Percentiles rank a stretch among this genome's conserved stretches.
Evolutionary conservation across 2,113 vertebrate genomes (phyloP).

Genomic region (Ammodytes dubius): DNA sequence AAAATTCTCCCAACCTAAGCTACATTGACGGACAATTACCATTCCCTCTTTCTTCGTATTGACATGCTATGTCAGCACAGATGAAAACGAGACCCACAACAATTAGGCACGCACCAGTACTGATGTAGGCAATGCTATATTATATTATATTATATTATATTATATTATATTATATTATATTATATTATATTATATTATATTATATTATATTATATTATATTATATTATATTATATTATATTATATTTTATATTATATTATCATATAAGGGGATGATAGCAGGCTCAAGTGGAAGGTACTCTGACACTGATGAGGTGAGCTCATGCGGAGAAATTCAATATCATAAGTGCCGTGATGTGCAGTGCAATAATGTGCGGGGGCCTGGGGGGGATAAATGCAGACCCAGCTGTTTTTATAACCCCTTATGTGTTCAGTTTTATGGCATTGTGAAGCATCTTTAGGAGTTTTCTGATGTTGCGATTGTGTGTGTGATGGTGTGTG

Average conservation of each 20-base stretch:
- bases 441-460: not conserved
- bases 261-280: not conserved
- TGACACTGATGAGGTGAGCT: conserved; percentile 33
- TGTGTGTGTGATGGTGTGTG: too few relatives aligned
- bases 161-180: not conserved
- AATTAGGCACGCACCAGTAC: not conserved
- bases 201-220: not conserved
- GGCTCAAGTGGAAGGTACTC: conserved; percentile 5
- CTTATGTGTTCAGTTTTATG: not conserved
- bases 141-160: not conserved
- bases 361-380: not conserved
- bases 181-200: not conserved
- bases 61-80: not conserved
- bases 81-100: conserved; percentile 9
- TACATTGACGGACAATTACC: conserved; percentile 5
- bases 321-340: conserved; percentile 45
- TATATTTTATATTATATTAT: not conserved
- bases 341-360: conserved; percentile 25
- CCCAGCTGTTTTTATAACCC: not conserved
- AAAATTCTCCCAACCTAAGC: not conserved
- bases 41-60: conserved; percentile 11
- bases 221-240: not conserved
- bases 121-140: not conserved
- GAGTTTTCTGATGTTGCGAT: not conserved
- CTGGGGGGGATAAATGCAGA: too few relatives aligned